Percentiles rank a stretch among this genome's conserved stretches.
Conservation (phyloP, 2,113 vertebrate species). For the Abramis brama region DNA sequence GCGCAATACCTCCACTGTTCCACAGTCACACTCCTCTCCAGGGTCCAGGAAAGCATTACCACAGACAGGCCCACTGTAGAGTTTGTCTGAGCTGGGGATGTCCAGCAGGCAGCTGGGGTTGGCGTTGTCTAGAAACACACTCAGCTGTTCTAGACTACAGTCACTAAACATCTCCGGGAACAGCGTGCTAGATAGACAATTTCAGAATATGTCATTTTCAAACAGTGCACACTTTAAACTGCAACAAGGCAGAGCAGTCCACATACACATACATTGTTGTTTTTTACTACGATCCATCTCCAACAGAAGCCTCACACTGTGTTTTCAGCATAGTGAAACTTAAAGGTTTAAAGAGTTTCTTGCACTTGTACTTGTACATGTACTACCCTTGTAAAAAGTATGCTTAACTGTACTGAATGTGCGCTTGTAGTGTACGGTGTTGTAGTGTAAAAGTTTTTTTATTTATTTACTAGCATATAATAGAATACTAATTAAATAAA, state of each 20-base stretch:
- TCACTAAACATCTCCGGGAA: conserved; percentile 84
- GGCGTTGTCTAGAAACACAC: conserved; percentile 75
- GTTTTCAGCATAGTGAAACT: neutral
- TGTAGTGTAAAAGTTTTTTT: neutral
- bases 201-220: neutral
- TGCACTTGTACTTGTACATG: neutral
- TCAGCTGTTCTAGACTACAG: conserved; percentile 82
- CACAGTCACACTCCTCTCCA: conserved; percentile 93
- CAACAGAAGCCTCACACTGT: neutral
- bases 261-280: neutral
- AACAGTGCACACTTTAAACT: neutral
- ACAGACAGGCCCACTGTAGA: conserved; percentile 76
- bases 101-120: conserved; percentile 78
- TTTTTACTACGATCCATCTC: neutral
- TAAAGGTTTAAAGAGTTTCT: neutral
- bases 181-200: conserved; percentile 1
- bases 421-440: neutral
- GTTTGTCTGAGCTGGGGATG: conserved; percentile 59
- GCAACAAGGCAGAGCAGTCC: neutral
- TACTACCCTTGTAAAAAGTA: neutral
- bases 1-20: conserved; percentile 74
- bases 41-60: conserved; percentile 85
- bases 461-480: neutral
- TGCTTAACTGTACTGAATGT: neutral
- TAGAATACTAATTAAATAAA: neutral